Base-by-base conservation (phyloP, 2,113 vertebrate genomes). In the Charadrius vociferus region DNA sequence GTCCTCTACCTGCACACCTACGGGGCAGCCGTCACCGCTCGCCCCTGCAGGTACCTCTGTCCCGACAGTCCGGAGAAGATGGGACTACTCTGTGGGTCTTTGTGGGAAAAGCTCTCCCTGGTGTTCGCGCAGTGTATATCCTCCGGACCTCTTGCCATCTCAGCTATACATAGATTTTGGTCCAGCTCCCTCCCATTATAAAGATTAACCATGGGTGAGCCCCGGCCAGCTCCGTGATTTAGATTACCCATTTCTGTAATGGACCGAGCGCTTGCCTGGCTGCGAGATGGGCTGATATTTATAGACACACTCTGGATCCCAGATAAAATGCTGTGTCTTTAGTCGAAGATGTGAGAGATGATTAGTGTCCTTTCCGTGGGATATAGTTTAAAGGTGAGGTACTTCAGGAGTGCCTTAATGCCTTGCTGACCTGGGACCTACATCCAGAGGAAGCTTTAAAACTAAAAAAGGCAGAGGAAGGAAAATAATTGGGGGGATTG, bases 401-500 rank as follows among this genome's bases (percentile, higher is more conserved):
- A 19, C 87, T 92, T 90, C 88, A 36, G 84, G 86, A 86, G 49
- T 9, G 43, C 81, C 84, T 58, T 65, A 93, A 75, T 72, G 87
- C 84, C 63, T 72, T 37, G 34, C 74, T 94, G 91, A 91, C 92
- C 67, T 7, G 49, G 91, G 81, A 95, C 74, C 81, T 93, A 80
- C 55, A 43, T 89, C 91, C 37, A 47, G 78, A 88, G 59, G 66
- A 81, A 88, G 58, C 22, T 86, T 90, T 88, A 73, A 80, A 96
- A 95, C 68, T 68, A 90, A 87, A 91, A 90, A 89, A 90, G 67
- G 41, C 67, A 62, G 49, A 63, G 81, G 68, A 93, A 95, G 67
- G 53, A 65, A 86, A 95, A 95, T 90, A 96, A 91, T 85, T 89
- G 89, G 67, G 58, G 63, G 59, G 81, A 84, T 92, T 81, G 89